phyloP scores from a whole-genome alignment of 2,113 vertebrate genomes.

The Tympanuchus pallidicinctus region DNA sequence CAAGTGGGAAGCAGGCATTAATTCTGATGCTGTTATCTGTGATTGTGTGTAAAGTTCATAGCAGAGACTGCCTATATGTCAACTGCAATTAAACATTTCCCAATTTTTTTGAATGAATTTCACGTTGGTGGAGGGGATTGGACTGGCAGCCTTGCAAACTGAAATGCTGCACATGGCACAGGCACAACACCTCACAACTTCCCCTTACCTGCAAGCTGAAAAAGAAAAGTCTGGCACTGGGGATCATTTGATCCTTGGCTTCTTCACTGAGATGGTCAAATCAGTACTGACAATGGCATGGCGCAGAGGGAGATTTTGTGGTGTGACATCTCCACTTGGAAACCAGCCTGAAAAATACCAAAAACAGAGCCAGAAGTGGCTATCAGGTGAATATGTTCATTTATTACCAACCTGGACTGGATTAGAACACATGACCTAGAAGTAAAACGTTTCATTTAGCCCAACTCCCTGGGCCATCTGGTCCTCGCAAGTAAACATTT shows the following conservation, averaged over 20 bases:
- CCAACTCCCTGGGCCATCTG: constrained; percentile 49
- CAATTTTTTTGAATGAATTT: neutral
- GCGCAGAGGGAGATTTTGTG: neutral
- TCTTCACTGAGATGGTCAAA: constrained; percentile 29
- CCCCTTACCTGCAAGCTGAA: constrained; percentile 58
- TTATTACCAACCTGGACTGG: constrained; percentile 51
- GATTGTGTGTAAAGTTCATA: constrained; percentile 22
- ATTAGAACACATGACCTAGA: constrained; percentile 57
- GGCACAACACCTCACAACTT: constrained; percentile 25
- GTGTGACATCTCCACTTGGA: constrained; percentile 16
- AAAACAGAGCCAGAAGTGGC: constrained; percentile 24
- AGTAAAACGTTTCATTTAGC: constrained; percentile 65
- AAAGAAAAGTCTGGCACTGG: constrained; percentile 49
- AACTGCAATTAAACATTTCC: constrained; percentile 54
- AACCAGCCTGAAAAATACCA: constrained; percentile 18
- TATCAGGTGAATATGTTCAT: constrained; percentile 49
- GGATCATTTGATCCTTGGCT: constrained; percentile 50
- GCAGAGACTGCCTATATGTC: constrained; percentile 32
- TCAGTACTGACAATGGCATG: constrained; percentile 35
- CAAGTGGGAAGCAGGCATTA: constrained; percentile 62
- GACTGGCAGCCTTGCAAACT: neutral
- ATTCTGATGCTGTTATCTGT: constrained; percentile 57
- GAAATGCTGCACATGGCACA: neutral
- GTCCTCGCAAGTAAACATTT: constrained; percentile 57
- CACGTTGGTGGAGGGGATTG: neutral